A percentile compares a stretch with the other conserved stretches of the same genome.
Conservation (phyloP, 2,888 invertebrate genomes). For the Clanis bilineata region DNA sequence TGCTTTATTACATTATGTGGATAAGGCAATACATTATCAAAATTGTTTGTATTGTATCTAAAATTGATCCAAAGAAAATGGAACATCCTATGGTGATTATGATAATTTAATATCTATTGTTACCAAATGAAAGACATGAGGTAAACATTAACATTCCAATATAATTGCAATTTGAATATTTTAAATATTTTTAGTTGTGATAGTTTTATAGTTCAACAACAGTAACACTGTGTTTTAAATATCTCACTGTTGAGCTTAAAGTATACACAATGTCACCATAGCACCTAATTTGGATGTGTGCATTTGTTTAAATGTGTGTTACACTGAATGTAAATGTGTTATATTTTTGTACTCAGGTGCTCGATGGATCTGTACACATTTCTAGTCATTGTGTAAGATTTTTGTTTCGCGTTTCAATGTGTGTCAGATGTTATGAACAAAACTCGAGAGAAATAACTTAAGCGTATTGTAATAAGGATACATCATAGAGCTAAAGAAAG, state of each 20-base stretch:
- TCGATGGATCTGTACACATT: neutral
- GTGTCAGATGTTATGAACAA: neutral
- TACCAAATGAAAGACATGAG: neutral
- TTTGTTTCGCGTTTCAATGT: neutral
- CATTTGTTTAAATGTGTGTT: neutral
- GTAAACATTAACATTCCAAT: neutral
- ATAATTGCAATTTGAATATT: neutral
- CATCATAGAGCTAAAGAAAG: neutral
- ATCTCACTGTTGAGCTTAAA: conserved; percentile 4
- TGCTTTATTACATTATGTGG: too few species aligned
- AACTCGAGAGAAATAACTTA: neutral
- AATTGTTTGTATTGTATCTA: too few species aligned
- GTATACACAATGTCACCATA: conserved; percentile 7
- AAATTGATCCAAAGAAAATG: neutral
- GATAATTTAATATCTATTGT: neutral
- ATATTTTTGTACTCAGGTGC: conserved; percentile 8
- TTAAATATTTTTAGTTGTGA: neutral
- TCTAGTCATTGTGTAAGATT: conserved; percentile 19
- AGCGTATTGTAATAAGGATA: neutral
- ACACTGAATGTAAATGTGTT: neutral
- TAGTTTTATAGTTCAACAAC: neutral
- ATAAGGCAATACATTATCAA: too few species aligned
- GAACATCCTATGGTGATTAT: neutral
- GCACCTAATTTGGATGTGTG: conserved; percentile 6
- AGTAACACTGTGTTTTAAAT: conserved; percentile 2